Evolutionary conservation across 2,113 vertebrate genomes (phyloP).

Genomic region (Machaerirhynchus nigripectus): DNA sequence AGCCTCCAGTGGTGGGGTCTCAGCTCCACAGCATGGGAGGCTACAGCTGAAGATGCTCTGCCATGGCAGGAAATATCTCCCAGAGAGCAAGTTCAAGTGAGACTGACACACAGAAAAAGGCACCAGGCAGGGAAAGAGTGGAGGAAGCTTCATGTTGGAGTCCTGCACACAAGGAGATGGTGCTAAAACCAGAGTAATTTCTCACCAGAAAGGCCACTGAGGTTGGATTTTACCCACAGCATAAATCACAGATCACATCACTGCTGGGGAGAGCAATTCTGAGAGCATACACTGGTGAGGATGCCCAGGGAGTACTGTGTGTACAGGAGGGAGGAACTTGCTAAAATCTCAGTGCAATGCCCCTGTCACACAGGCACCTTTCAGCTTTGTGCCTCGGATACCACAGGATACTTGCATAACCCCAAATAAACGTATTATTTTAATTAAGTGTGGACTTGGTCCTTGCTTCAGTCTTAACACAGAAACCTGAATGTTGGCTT

Average conservation of each 20-base stretch:
- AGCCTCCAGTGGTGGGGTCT: not conserved
- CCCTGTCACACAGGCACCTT: not conserved
- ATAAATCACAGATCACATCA: not conserved
- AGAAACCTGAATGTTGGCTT: not conserved
- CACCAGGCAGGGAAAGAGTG: not conserved
- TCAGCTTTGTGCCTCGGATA: not conserved
- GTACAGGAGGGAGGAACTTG: not conserved
- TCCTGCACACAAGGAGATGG: not conserved
- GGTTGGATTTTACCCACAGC: not conserved
- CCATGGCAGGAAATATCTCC: not conserved
- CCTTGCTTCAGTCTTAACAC: not conserved
- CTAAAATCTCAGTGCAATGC: not conserved
- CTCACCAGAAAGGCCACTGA: not conserved
- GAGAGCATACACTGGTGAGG: fast-evolving
- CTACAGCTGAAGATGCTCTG: not conserved
- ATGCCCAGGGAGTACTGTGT: fast-evolving
- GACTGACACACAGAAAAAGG: not conserved
- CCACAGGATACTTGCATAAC: not conserved
- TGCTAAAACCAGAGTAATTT: not conserved
- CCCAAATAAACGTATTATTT: not conserved
- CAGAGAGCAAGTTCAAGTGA: not conserved
- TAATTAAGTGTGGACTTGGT: not conserved
- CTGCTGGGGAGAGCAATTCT: not conserved
- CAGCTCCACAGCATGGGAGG: not conserved
- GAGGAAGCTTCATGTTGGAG: not conserved